phyloP scores from a whole-genome alignment of 2,888 invertebrate genomes.

The Hipparchia sbordonii region DNA sequence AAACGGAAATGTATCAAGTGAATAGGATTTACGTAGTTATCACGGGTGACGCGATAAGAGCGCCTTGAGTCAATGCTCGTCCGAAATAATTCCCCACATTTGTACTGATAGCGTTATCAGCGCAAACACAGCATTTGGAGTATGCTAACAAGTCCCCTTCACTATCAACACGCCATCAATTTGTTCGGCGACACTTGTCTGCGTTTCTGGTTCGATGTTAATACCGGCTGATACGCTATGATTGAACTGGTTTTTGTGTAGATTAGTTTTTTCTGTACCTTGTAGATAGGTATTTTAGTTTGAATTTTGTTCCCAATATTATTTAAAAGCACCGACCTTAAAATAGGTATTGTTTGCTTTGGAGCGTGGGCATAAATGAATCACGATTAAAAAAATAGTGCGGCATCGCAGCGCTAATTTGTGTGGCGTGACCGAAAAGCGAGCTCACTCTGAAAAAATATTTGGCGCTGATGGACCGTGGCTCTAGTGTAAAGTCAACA shows the following conservation, averaged over 20 bases:
- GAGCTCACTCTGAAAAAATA: too few relatives aligned
- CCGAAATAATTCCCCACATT: conserved; percentile 74
- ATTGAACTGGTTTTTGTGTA: conserved; percentile 25
- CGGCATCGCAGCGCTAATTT: too few relatives aligned
- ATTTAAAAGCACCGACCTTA: background rate
- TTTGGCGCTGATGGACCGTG: too few relatives aligned
- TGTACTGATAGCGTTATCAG: conserved; percentile 59
- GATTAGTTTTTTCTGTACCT: background rate
- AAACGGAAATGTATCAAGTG: conserved; percentile 38
- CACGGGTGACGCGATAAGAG: conserved; percentile 55
- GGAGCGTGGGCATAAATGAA: background rate
- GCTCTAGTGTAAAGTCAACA: too few relatives aligned
- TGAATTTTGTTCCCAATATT: background rate
- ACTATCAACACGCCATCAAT: conserved; percentile 67
- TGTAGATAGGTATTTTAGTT: background rate
- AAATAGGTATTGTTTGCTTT: too few relatives aligned
- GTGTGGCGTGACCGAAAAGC: too few relatives aligned
- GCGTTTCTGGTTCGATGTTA: conserved; percentile 19
- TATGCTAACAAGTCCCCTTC: conserved; percentile 71
- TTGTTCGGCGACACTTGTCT: conserved; percentile 39
- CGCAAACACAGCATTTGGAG: conserved; percentile 76
- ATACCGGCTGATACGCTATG: conserved; percentile 20
- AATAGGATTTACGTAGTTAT: conserved; percentile 39
- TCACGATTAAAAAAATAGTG: background rate
- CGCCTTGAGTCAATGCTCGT: conserved; percentile 74